Evolutionary conservation across 2,797 vertebrate genomes (phyloP), one percentile per base, ranked within the genome.

Genomic region (Hippoglossus hippoglossus): DNA sequence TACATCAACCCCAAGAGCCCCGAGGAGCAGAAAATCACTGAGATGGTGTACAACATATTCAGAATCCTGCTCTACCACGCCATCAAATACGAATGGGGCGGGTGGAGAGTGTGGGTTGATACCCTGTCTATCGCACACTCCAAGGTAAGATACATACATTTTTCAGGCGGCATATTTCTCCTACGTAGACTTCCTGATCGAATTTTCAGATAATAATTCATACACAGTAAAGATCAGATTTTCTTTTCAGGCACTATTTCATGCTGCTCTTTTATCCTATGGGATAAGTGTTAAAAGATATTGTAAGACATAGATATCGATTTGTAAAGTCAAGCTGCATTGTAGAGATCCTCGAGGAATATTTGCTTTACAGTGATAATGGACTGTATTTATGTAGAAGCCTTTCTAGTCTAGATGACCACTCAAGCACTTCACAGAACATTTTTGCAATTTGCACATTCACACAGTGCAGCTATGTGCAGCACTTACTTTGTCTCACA

Each of bases 11-110:
- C 98, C 22, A 99, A 99, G 91, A 99, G 95, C 91, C 96, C 97
- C 0, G 98, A 99, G 85, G 98, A 99, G 82, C 98, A 99, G 96
- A 99, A 99, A 92, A 98, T 99, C 86, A 97, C 97, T 0, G 98
- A 99, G 91, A 99, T 99, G 98, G 98, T 99, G 58, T 99, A 99
- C 93, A 99, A 98, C 93, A 99, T 99, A 84, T 99, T 99, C 86
- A 94, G 98, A 84, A 99, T 99, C 90, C 96, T 99, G 66, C 95
- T 99, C 67, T 99, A 99, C 90, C 98, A 99, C 52, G 98, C 98
- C 77, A 99, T 99, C 94, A 99, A 99, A 90, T 99, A 99, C 51
- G 98, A 99, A 87, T 99, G 98, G 98, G 98, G 98, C 71, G 98
- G 98, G 63, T 99, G 98, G 98, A 94, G 98, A 79, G 98, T 99